Base-by-base conservation (phyloP, 2,888 invertebrate species). In the Megamerina dolium region DNA sequence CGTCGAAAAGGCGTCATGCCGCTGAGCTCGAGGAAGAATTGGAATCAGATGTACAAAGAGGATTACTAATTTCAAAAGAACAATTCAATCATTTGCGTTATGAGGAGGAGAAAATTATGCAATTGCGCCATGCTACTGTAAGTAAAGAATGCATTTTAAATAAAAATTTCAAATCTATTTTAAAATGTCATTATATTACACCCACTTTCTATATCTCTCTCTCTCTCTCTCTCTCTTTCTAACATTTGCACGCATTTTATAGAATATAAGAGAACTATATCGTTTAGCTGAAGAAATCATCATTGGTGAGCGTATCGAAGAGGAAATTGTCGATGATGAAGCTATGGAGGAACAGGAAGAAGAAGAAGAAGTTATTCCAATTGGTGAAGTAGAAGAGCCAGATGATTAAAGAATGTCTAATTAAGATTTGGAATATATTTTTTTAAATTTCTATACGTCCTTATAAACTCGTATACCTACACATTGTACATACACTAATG, bases 191-290 rank as follows among this genome's bases (percentile, higher is more conserved):
- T 23, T n/a, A n/a, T n/a, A n/a, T n/a, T n/a, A n/a, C n/a, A n/a
- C n/a, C n/a, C n/a, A n/a, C n/a, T n/a, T n/a, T n/a, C n/a, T n/a
- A n/a, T n/a, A n/a, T n/a, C n/a, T n/a, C n/a, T n/a, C n/a, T n/a
- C n/a, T n/a, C n/a, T n/a, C n/a, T n/a, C n/a, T n/a, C n/a, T n/a
- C n/a, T n/a, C n/a, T n/a, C n/a, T n/a, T n/a, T n/a, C n/a, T n/a
- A n/a, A n/a, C n/a, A n/a, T n/a, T n/a, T n/a, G n/a, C n/a, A n/a
- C n/a, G n/a, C n/a, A 8, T 20, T 14, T 19, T 35, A 31, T 5
- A 81, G 80, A 77, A 74, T 31, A 79, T 82, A 43, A 75, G 77
- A 21, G 78, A 80, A 55, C 73, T 82, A 55, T 81, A 81, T 57
- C 61, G 64, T 13, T 63, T 79, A 46, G 81, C 81, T 2, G 77